phyloP scores from a whole-genome alignment of 53 echinoderm and acorn worm genomes.

The Pentamera pediparva region DNA sequence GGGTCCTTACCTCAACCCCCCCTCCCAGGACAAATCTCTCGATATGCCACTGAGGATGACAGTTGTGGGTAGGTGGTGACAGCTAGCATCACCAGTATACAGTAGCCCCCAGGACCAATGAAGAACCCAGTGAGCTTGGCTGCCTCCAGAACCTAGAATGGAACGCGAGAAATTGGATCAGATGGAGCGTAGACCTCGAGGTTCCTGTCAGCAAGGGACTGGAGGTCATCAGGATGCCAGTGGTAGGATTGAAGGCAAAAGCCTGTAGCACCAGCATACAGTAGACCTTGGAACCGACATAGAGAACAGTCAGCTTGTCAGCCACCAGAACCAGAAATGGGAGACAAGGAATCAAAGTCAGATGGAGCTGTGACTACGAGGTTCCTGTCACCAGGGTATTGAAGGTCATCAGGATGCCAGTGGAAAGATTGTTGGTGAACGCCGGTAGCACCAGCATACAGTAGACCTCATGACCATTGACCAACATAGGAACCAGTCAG shows the following conservation, averaged over 20 bases:
- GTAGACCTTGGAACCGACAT: conserved; percentile 77
- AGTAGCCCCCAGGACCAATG: no score
- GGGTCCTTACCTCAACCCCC: no score
- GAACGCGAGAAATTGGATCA: no score
- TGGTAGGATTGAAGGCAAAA: conserved; percentile 52
- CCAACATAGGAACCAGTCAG: conserved; percentile 76
- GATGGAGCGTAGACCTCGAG: conserved; percentile 43
- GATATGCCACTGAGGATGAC: no score
- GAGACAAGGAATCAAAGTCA: no score
- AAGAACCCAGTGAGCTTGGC: no score
- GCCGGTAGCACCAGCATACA: conserved; percentile 75
- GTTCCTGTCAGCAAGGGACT: conserved; percentile 77
- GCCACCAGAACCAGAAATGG: conserved; percentile 46
- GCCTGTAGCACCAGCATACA: conserved; percentile 74
- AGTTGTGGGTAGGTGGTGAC: no score
- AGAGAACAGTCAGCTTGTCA: conserved; percentile 77
- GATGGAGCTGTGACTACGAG: no score
- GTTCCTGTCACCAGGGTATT: no score
- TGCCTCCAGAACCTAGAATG: no score
- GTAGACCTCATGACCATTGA: conserved; percentile 85
- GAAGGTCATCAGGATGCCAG: conserved; percentile 63
- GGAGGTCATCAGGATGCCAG: conserved; percentile 63
- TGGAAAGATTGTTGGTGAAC: conserved; percentile 52
- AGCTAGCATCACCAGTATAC: no score
- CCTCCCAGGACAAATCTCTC: no score